Evolutionary conservation across 2,888 invertebrate species (phyloP), one percentile per base, ranked within the genome.

Genomic region (Conomelus anceps): DNA sequence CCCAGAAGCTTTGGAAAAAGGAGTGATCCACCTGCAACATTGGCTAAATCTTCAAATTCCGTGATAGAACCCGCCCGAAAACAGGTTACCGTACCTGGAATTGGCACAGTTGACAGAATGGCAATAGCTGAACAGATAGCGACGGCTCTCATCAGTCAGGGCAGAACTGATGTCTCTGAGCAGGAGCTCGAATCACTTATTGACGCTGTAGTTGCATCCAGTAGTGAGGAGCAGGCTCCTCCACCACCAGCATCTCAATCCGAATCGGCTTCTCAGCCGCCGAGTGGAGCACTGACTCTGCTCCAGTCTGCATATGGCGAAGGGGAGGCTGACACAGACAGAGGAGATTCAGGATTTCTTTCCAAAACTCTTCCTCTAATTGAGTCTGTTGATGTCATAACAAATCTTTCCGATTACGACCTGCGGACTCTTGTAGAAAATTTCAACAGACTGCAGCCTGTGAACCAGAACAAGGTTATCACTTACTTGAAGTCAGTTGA

Each of bases 101-200:
- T 96, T 88, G 97, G 97, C 23, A 94, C 95, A 0, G 96, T 97
- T 89, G 97, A 97, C 92, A 96, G 97, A 91, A 95, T 96, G 26
- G 95, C 96, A 89, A 96, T 98, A 91, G 97, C 97, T 0, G 95
- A 96, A 91, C 97, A 97, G 93, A 96, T 98, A 93, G 97, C 98
- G 0, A 96, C 96, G 26, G 96, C 97, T 0, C 94, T 98, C 84
- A 94, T 97, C 13, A 95, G 96, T 22, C 97, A 97, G 93, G 97
- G 97, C 86, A 96, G 96, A 93, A 96, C 96, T 0, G 96, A 97
- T 93, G 96, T 98, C 7, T 96, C 96, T 4, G 96, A 96, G 89
- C 96, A 95, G 88, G 97, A 98, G 92, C 94, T 98, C 90, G 96
- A 97, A 91, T 96, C 96, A 91, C 94, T 98, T 0, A 96, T 97